These are phyloP conservation scores for Borostomias antarcticus DNA, from an alignment of 2,797 vertebrate genomes.

Conservation along the genomic window DNA sequence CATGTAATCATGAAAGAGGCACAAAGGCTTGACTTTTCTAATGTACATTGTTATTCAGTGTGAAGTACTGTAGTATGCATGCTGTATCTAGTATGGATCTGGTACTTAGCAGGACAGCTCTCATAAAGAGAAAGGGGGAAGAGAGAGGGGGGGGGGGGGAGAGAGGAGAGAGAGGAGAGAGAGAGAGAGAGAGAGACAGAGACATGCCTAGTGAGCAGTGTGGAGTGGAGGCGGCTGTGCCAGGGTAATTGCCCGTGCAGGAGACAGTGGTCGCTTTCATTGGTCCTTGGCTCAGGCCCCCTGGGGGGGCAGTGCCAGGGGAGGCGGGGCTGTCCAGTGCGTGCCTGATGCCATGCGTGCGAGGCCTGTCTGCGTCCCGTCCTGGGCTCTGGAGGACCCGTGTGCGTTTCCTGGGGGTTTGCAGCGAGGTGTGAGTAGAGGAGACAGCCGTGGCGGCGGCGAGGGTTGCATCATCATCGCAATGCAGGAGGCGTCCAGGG, in stretches of 20 bases:
- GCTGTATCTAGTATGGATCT: not conserved
- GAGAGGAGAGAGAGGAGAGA: not conserved
- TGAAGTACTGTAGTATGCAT: not conserved
- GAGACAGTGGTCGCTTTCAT: constrained; percentile 24
- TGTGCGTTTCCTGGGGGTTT: constrained; percentile 81
- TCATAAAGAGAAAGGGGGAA: not conserved
- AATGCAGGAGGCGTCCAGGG: constrained; percentile 89
- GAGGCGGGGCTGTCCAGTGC: not conserved
- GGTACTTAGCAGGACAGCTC: not conserved
- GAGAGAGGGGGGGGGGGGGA: not conserved
- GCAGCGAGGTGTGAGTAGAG: constrained; percentile 77
- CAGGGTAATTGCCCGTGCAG: not conserved
- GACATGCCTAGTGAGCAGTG: not conserved
- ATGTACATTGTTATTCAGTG: not conserved
- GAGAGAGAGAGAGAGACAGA: not conserved
- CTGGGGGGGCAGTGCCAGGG: not conserved
- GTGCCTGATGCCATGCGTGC: constrained; percentile 2
- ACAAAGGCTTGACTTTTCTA: not conserved
- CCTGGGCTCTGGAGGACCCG: not conserved
- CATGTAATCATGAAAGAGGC: too few species aligned
- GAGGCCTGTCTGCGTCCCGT: constrained; percentile 1
- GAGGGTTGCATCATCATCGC: constrained; percentile 70
- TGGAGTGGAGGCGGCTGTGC: not conserved
- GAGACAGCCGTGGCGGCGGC: constrained; percentile 71
- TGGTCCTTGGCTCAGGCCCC: constrained; percentile 14